Conservation (phyloP, 2,797 vertebrate species). For the Taeniopygia guttata region DNA sequence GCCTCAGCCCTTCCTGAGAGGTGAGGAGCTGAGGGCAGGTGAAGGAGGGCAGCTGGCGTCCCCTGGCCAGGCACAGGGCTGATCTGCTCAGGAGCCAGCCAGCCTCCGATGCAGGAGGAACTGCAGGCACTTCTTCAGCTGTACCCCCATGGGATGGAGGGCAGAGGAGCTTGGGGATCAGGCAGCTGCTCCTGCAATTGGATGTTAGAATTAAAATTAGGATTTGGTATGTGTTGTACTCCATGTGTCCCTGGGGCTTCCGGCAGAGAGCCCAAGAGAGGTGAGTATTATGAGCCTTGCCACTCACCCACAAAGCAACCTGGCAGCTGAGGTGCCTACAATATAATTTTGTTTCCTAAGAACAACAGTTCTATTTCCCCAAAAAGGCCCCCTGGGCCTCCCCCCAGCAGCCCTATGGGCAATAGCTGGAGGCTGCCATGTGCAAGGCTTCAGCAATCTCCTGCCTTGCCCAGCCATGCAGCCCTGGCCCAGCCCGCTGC, state of each 20-base stretch:
- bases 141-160: neutral
- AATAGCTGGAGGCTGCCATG: neutral
- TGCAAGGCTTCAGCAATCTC: neutral
- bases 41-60: neutral
- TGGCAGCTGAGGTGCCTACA: neutral
- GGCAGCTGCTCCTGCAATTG: neutral
- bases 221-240: neutral
- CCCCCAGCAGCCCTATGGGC: fast-evolving
- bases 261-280: neutral
- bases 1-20: neutral
- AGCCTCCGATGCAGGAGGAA: neutral
- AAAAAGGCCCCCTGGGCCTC: fast-evolving
- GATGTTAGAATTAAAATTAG: neutral
- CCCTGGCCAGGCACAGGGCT: neutral
- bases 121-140: neutral
- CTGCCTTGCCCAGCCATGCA: neutral
- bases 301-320: neutral
- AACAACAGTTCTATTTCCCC: neutral
- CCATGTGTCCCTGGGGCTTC: neutral
- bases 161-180: neutral
- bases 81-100: neutral
- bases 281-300: neutral
- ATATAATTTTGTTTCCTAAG: neutral
- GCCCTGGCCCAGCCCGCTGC: fast-evolving
- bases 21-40: fast-evolving